Percentiles rank a stretch among this genome's conserved stretches.
These are phyloP conservation scores for Sebastolobus alascanus DNA, from an alignment of 2,797 vertebrate genomes.

Conservation along the genomic window DNA sequence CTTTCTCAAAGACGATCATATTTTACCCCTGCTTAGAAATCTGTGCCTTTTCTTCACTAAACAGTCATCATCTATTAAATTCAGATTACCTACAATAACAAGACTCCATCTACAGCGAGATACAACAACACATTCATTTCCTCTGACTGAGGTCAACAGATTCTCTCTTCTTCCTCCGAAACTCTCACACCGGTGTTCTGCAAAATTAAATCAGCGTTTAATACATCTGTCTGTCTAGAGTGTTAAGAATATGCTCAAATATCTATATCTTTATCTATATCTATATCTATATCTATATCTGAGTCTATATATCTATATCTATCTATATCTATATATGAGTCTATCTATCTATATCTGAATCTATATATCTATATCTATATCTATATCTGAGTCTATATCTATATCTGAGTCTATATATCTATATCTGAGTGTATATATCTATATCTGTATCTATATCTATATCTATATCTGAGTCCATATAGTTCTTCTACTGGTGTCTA, in stretches of 20 bases:
- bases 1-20: too few species aligned
- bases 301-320: too few species aligned
- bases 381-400: too few species aligned
- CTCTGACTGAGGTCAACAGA: not conserved
- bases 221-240: not conserved
- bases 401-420: too few species aligned
- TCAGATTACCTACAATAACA: not conserved
- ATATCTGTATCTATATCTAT: too few species aligned
- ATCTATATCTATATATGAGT: too few species aligned
- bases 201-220: constrained; percentile 13
- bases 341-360: too few species aligned
- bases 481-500: not conserved
- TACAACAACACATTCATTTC: constrained; percentile 5
- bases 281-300: too few species aligned
- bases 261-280: too few species aligned
- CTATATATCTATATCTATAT: too few species aligned
- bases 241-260: constrained; percentile 1
- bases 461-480: too few species aligned
- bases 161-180: not conserved
- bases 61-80: not conserved
- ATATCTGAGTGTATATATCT: too few species aligned
- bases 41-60: not conserved
- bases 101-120: not conserved
- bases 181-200: not conserved
- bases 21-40: not conserved